Evolutionary conservation across 2,888 invertebrate species (phyloP), one percentile per base, ranked within the genome.

Genomic region (Noctua comes): DNA sequence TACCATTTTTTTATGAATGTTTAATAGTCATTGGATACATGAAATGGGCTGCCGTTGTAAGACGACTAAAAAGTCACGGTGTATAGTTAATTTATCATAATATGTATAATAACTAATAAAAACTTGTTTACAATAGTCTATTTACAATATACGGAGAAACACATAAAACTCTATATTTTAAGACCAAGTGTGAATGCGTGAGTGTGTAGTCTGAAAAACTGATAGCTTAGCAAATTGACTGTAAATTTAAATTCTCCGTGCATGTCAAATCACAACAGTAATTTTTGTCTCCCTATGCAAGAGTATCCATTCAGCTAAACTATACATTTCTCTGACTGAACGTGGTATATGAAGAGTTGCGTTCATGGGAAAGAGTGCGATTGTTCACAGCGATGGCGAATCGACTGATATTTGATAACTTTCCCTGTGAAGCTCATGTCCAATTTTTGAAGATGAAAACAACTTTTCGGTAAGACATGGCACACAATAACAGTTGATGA

Each of bases 61-160:
- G n/a, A n/a, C n/a, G n/a, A n/a, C n/a, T n/a, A n/a, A n/a, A n/a
- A n/a, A n/a, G n/a, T n/a, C n/a, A n/a, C n/a, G n/a, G n/a, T 65
- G 70, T 66, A 68, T 66, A 74, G 36, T 65, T 75, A 81, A 27
- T 76, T 72, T 66, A 73, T 36, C 36, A 36, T 73, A 72, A 48
- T 84, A 71, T 68, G n/a, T 71, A 36, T 76, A 59, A 51, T 68
- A 68, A 69, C 51, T 51, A 76, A 75, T 71, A 70, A 79, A 71
- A 79, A 68, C 66, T 79, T 83, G 79, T 75, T 79, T 87, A 90
- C 85, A 88, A 85, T 79, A 82, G 69, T 80, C 79, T 90, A 91
- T 90, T 85, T 90, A 90, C 91, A 88, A 79, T 68, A 46, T 48
- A 71, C 43, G 74, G 54, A 62, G 82, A 85, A 86, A 82, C 82